These are phyloP conservation scores for Anoplopoma fimbria DNA, from an alignment of 2,113 vertebrate genomes.

Conservation along the genomic window DNA sequence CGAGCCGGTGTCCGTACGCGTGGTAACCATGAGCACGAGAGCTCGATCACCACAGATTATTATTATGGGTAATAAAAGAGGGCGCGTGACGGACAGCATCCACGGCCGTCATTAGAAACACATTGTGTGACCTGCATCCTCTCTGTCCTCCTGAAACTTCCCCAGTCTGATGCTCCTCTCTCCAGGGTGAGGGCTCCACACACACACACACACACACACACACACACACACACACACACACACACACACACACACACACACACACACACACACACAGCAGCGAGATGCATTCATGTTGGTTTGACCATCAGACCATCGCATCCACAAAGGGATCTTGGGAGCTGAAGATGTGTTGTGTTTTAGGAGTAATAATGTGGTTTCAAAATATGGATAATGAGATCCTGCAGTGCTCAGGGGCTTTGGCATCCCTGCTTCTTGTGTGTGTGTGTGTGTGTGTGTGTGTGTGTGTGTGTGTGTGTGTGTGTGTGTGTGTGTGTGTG, in stretches of 20 bases:
- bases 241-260: not conserved
- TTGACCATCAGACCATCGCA: not conserved
- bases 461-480: not conserved
- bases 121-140: not conserved
- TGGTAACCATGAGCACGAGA: conserved; percentile 12
- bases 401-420: not conserved
- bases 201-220: not conserved
- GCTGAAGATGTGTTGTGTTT: not conserved
- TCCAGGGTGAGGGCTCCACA: not conserved
- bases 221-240: not conserved
- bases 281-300: not conserved
- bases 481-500: not conserved
- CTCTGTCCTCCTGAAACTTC: conserved; percentile 36
- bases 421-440: not conserved
- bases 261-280: not conserved
- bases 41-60: not conserved
- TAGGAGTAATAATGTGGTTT: not conserved
- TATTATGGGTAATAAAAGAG: not conserved
- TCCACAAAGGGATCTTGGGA: not conserved
- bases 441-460: not conserved
- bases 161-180: conserved; percentile 2
- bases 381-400: not conserved
- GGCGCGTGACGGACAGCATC: not conserved
- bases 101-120: not conserved
- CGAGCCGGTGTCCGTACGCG: conserved; percentile 17